phyloP scores from a whole-genome alignment of 2,888 invertebrate genomes.

The Philaethria dido region DNA sequence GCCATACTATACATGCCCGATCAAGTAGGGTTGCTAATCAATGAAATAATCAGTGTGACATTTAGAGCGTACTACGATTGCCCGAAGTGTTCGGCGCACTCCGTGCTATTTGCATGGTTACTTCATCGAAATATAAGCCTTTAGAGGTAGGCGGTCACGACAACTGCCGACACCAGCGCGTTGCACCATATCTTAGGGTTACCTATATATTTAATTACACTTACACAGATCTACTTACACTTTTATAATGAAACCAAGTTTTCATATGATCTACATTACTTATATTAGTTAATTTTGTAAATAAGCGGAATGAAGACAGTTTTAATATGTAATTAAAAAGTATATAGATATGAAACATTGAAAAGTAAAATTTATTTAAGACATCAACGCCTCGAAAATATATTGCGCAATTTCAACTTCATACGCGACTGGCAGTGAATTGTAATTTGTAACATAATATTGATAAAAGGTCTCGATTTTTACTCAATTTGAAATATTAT shows the following conservation, averaged over 20 bases:
- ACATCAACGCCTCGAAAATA: slow-evolving; percentile 4
- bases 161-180: slow-evolving; percentile 5
- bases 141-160: slow-evolving; percentile 34
- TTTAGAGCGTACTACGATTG: slow-evolving; percentile 40
- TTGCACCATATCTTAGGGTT: slow-evolving; percentile 29
- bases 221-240: slow-evolving; percentile 1
- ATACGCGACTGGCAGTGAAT: slow-evolving; percentile 3
- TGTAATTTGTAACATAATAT: slow-evolving; percentile 17
- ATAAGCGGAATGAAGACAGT: no score
- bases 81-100: slow-evolving; percentile 23
- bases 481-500: slow-evolving; percentile 13
- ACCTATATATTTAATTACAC: slow-evolving; percentile 17
- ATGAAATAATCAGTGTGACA: slow-evolving; percentile 38
- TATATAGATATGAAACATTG: neutral
- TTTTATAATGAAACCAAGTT: neutral
- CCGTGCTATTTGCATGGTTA: slow-evolving; percentile 35
- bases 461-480: slow-evolving; percentile 16
- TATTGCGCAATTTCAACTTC: slow-evolving; percentile 13
- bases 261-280: no score
- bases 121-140: slow-evolving; percentile 39
- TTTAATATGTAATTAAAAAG: no score
- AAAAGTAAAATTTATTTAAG: neutral
- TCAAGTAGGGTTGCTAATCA: slow-evolving; percentile 35
- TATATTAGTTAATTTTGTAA: no score
- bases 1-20: neutral